Evolutionary conservation across 2,888 invertebrate species (phyloP).

Genomic region (Villa cingulata): DNA sequence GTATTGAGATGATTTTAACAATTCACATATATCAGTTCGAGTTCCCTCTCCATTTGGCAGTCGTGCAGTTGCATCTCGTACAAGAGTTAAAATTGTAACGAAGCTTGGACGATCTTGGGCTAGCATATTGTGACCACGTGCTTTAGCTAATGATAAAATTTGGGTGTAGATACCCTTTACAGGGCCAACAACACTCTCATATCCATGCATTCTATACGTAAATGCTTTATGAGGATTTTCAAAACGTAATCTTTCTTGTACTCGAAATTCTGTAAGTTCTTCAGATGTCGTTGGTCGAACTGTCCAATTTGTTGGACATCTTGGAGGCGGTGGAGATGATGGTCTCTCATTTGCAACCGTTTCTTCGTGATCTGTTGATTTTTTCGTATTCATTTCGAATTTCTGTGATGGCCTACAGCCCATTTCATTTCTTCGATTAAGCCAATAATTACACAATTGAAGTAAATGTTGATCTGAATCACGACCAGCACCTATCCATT

Average conservation of each 20-base stretch:
- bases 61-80: conserved; percentile 86
- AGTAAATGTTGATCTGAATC: conserved; percentile 70
- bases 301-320: conserved; percentile 69
- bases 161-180: conserved; percentile 66
- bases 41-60: conserved; percentile 92
- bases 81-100: conserved; percentile 78
- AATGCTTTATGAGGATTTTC: conserved; percentile 83
- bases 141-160: conserved; percentile 44
- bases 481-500: conserved; percentile 87
- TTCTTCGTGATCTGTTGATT: conserved; percentile 20
- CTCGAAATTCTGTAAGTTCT: conserved; percentile 62
- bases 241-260: conserved; percentile 72
- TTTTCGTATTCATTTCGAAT: conserved; percentile 16
- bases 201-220: conserved; percentile 78
- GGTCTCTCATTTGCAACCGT: conserved; percentile 25
- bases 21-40: conserved; percentile 76
- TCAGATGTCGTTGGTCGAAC: conserved; percentile 64
- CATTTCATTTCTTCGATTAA: conserved; percentile 45
- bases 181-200: conserved; percentile 69
- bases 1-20: conserved; percentile 65
- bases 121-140: conserved; percentile 73
- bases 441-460: conserved; percentile 66
- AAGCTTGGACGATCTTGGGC: conserved; percentile 73
- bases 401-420: conserved; percentile 12
- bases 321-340: conserved; percentile 40